phyloP scores from a whole-genome alignment of 2,888 invertebrate species.

The Agonopterix alstromeriana region DNA sequence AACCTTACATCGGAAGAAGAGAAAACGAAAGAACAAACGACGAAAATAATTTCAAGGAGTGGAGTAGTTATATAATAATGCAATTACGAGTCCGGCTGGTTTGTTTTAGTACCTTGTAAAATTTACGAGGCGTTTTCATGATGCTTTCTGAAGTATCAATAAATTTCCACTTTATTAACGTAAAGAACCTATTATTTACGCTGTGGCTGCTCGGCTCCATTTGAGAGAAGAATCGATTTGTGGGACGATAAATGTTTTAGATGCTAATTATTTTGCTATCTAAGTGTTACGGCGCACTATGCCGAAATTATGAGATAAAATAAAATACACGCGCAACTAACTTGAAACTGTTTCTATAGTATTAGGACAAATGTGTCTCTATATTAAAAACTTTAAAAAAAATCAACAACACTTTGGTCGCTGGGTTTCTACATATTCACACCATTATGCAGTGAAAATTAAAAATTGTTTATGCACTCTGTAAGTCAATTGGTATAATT shows the following conservation, averaged over 20 bases:
- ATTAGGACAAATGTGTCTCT: too few relatives aligned
- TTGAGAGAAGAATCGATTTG: neutral
- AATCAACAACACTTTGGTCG: too few relatives aligned
- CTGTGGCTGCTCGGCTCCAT: neutral
- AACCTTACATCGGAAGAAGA: slow-evolving; percentile 36
- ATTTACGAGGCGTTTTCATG: slow-evolving; percentile 57
- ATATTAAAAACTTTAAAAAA: too few relatives aligned
- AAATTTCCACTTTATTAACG: slow-evolving; percentile 62
- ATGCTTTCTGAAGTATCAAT: slow-evolving; percentile 55
- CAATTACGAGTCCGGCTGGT: slow-evolving; percentile 36
- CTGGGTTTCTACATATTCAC: too few relatives aligned
- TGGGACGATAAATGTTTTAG: slow-evolving; percentile 5
- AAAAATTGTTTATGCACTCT: too few relatives aligned
- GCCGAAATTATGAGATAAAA: too few relatives aligned
- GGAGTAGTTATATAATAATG: slow-evolving; percentile 67
- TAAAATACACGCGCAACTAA: too few relatives aligned
- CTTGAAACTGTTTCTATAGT: too few relatives aligned
- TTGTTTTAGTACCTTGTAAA: slow-evolving; percentile 52
- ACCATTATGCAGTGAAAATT: too few relatives aligned
- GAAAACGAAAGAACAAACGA: slow-evolving; percentile 54
- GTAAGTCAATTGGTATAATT: too few relatives aligned
- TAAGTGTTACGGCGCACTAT: neutral
- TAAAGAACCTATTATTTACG: slow-evolving; percentile 39
- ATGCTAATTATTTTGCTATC: too few relatives aligned
- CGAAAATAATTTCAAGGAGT: slow-evolving; percentile 68